Evolutionary conservation across 2,113 vertebrate species (phyloP).

Genomic region (Hyaena hyaena): DNA sequence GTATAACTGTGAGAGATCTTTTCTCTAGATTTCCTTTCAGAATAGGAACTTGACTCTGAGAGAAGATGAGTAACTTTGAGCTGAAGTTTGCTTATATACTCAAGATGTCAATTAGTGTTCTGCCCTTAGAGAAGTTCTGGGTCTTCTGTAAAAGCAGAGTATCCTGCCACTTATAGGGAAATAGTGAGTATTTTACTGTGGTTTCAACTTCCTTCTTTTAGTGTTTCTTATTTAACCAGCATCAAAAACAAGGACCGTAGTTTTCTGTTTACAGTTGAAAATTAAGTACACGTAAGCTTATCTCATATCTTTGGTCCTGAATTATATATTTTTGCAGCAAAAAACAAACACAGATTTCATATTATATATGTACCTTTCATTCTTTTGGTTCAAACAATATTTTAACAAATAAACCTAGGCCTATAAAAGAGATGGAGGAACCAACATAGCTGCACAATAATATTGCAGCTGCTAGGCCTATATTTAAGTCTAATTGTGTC

Average conservation of each 20-base stretch:
- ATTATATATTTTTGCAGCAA: not conserved
- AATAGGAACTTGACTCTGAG: not conserved
- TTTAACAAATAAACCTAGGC: not conserved
- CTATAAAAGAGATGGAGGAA: not conserved
- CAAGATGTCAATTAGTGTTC: not conserved
- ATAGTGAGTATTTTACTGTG: not conserved
- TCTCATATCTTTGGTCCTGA: not conserved
- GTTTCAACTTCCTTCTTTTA: not conserved
- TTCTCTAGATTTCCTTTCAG: not conserved
- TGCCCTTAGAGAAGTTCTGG: not conserved
- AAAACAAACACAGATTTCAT: not conserved
- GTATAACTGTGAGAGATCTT: not conserved
- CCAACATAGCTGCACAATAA: not conserved
- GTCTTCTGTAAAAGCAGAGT: not conserved
- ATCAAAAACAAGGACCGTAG: not conserved
- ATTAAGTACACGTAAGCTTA: not conserved
- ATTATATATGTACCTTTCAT: not conserved
- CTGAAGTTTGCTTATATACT: not conserved
- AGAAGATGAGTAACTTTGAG: not conserved
- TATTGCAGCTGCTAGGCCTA: not conserved
- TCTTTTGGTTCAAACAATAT: not conserved
- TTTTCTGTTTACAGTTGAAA: constrained; percentile 2
- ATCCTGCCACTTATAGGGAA: not conserved
- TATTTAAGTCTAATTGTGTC: not conserved
- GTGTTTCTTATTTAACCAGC: not conserved